These are phyloP conservation scores for Ginglymostoma cirratum DNA, from an alignment of 2,113 vertebrate genomes.

Conservation along the genomic window DNA sequence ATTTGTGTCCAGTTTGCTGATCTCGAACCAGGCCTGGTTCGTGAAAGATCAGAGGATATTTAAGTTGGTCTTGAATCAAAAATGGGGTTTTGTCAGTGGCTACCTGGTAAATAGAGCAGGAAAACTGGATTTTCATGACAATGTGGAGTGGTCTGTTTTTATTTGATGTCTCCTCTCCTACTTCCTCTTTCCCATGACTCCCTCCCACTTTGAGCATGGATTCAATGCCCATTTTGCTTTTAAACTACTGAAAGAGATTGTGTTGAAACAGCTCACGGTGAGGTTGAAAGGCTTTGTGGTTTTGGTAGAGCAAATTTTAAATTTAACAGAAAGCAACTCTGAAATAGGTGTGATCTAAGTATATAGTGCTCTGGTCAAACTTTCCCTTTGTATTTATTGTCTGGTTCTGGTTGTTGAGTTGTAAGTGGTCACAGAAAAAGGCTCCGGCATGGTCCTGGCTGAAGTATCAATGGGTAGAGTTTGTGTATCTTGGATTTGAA, in stretches of 20 bases:
- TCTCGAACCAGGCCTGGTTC: neutral
- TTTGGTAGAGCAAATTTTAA: neutral
- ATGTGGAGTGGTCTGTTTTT: neutral
- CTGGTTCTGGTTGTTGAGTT: neutral
- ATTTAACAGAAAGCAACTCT: neutral
- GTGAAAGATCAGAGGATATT: neutral
- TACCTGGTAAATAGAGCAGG: neutral
- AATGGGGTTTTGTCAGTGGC: neutral
- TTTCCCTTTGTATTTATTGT: neutral
- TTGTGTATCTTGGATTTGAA: neutral
- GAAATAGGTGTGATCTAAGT: neutral
- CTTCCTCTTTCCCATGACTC: too few species aligned
- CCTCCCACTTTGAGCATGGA: neutral
- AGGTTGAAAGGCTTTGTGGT: neutral
- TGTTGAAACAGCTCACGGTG: too few species aligned
- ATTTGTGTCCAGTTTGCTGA: neutral
- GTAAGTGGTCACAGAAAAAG: neutral
- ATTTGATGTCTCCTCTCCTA: neutral
- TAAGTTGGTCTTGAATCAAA: neutral
- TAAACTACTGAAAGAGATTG: neutral
- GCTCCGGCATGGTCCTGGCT: neutral
- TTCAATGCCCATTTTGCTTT: neutral
- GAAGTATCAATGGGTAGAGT: neutral
- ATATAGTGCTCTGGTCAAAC: neutral
- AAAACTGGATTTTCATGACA: neutral